Conservation (phyloP, 1,140 invertebrate species). For the Amyelois transitella region DNA sequence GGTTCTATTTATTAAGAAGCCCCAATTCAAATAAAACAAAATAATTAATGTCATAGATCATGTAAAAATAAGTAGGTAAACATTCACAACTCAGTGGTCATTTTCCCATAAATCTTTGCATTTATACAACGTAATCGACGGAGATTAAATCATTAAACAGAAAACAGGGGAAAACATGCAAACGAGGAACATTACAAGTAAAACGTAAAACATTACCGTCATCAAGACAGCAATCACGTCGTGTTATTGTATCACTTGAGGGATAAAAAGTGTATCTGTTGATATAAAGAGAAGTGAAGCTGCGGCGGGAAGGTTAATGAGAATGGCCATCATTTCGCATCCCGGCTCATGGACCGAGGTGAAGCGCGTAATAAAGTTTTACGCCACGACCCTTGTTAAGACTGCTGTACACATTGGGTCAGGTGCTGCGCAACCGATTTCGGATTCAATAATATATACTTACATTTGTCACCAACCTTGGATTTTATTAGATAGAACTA, state of each 20-base stretch:
- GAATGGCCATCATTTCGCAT: slow-evolving; percentile 49
- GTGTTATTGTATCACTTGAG: slow-evolving; percentile 13
- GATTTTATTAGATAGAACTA: no score
- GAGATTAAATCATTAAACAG: background rate
- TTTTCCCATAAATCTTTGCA: background rate
- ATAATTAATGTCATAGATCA: no score
- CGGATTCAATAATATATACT: no score
- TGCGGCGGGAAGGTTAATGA: slow-evolving; percentile 49
- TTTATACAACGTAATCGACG: background rate
- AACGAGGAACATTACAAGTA: background rate
- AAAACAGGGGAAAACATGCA: background rate
- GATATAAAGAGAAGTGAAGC: slow-evolving; percentile 35
- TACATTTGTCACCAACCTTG: no score
- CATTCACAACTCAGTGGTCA: no score
- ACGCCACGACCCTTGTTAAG: slow-evolving; percentile 43
- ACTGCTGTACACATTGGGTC: background rate
- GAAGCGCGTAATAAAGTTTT: slow-evolving; percentile 50
- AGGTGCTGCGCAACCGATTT: background rate
- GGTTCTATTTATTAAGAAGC: no score
- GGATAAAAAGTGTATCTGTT: slow-evolving; percentile 37
- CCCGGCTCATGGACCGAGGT: slow-evolving; percentile 37
- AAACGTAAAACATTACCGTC: background rate
- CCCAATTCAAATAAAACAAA: no score
- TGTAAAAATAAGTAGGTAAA: no score
- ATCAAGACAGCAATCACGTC: slow-evolving; percentile 11